Percentiles rank a stretch among this genome's conserved stretches.
Conservation (phyloP, 2,888 invertebrate species). For the Metacarcinus magister region DNA sequence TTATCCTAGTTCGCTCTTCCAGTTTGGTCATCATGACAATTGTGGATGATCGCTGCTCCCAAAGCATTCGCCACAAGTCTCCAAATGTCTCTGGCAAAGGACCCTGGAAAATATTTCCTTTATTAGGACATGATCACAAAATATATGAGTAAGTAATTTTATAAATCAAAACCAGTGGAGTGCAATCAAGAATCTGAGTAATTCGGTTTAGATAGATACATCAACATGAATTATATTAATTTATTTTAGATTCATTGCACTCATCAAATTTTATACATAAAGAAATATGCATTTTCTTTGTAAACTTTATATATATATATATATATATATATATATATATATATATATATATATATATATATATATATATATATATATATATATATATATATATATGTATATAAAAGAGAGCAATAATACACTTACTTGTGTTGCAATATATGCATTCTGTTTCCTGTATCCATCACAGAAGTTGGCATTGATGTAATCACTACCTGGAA, state of each 20-base stretch:
- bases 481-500: slow-evolving; percentile 97
- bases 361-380: too few species aligned
- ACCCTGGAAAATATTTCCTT: slow-evolving; percentile 87
- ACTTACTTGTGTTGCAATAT: slow-evolving; percentile 95
- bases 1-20: slow-evolving; percentile 97
- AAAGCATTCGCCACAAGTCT: slow-evolving; percentile 99
- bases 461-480: slow-evolving; percentile 99
- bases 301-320: too few species aligned
- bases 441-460: slow-evolving; percentile 98
- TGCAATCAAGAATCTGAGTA: not conserved
- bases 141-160: not conserved
- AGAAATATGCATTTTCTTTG: not conserved
- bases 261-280: not conserved
- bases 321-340: too few species aligned
- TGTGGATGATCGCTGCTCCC: slow-evolving; percentile 97
- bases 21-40: slow-evolving; percentile 99
- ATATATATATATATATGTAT: too few species aligned
- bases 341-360: too few species aligned
- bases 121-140: not conserved
- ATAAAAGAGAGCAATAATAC: not conserved
- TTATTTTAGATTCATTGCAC: not conserved
- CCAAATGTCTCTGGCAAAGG: slow-evolving; percentile 98
- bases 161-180: not conserved
- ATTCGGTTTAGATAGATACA: not conserved
- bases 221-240: not conserved